Percentiles rank a stretch among this genome's conserved stretches.
Conservation (phyloP, 2,888 invertebrate species). For the Ptychoptera albimana region DNA sequence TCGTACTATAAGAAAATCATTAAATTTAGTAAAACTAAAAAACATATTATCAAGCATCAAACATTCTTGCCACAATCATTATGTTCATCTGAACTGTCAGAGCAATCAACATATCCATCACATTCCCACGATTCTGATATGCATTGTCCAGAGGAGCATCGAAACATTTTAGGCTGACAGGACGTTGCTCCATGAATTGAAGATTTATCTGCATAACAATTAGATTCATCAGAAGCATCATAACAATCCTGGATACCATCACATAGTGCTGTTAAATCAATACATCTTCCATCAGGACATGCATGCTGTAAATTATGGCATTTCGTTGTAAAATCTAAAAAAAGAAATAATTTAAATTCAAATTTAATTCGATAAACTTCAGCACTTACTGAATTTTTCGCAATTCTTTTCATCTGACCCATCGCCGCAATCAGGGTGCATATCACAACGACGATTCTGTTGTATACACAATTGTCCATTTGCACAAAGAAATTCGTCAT, state of each 20-base stretch:
- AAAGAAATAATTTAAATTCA: not conserved
- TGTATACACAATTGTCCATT: slow-evolving; percentile 35
- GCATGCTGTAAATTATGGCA: slow-evolving; percentile 33
- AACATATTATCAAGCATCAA: slow-evolving; percentile 3
- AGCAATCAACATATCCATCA: slow-evolving; percentile 58
- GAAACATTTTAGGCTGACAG: slow-evolving; percentile 36
- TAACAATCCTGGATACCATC: slow-evolving; percentile 39
- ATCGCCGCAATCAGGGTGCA: slow-evolving; percentile 36
- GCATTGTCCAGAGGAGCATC: slow-evolving; percentile 52
- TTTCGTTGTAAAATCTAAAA: slow-evolving; percentile 14
- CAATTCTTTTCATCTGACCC: slow-evolving; percentile 40
- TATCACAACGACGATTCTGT: slow-evolving; percentile 33
- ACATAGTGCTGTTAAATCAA: slow-evolving; percentile 33
- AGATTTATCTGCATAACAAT: slow-evolving; percentile 21
- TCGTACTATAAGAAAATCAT: not conserved
- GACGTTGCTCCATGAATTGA: slow-evolving; percentile 14
- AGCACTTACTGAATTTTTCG: slow-evolving; percentile 22
- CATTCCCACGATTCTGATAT: slow-evolving; percentile 51
- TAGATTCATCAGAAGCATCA: slow-evolving; percentile 38
- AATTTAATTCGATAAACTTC: too few relatives aligned
- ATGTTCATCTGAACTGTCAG: slow-evolving; percentile 57
- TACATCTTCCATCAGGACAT: slow-evolving; percentile 35
- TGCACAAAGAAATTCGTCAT: slow-evolving; percentile 35
- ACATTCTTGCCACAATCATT: slow-evolving; percentile 31
- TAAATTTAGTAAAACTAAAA: slow-evolving; percentile 5